A percentile compares a stretch with the other conserved stretches of the same genome.
phyloP scores from a whole-genome alignment of 2,797 vertebrate species.

The Phyllotis vaccarum region DNA sequence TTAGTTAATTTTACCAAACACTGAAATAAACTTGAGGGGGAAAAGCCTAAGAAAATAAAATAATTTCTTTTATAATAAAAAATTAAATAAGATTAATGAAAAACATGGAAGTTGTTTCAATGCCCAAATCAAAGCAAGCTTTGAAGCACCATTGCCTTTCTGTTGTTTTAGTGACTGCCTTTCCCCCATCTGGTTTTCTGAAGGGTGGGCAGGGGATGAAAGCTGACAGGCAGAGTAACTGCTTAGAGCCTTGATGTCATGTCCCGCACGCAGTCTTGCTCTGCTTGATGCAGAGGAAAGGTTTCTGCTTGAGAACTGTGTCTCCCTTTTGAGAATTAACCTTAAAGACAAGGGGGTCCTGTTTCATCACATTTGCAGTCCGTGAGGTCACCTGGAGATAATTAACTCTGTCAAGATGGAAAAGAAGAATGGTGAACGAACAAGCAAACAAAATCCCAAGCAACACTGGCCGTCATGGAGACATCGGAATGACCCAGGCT shows the following conservation, averaged over 20 bases:
- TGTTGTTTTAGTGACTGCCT: background rate
- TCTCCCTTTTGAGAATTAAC: background rate
- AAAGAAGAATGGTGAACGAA: background rate
- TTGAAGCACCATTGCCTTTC: slow-evolving; percentile 25
- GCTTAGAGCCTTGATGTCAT: background rate
- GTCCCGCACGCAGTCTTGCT: background rate
- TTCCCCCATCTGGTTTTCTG: slow-evolving; percentile 48
- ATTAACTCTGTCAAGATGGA: background rate
- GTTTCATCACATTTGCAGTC: background rate
- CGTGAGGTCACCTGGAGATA: background rate
- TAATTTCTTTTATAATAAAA: background rate
- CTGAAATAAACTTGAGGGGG: slow-evolving; percentile 14
- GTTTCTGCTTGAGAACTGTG: slow-evolving; percentile 8
- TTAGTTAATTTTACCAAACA: slow-evolving; percentile 14
- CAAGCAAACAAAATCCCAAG: background rate
- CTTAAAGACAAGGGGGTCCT: background rate
- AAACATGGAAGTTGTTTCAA: background rate
- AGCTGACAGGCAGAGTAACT: background rate
- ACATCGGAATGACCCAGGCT: background rate
- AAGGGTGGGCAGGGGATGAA: background rate
- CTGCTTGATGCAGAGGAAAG: background rate
- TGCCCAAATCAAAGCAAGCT: slow-evolving; percentile 15
- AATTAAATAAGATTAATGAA: slow-evolving; percentile 11
- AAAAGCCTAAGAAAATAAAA: slow-evolving; percentile 6
- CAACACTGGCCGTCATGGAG: background rate